Base-by-base conservation (phyloP, 2,797 vertebrate genomes). In the Leptatherina wallacei region DNA sequence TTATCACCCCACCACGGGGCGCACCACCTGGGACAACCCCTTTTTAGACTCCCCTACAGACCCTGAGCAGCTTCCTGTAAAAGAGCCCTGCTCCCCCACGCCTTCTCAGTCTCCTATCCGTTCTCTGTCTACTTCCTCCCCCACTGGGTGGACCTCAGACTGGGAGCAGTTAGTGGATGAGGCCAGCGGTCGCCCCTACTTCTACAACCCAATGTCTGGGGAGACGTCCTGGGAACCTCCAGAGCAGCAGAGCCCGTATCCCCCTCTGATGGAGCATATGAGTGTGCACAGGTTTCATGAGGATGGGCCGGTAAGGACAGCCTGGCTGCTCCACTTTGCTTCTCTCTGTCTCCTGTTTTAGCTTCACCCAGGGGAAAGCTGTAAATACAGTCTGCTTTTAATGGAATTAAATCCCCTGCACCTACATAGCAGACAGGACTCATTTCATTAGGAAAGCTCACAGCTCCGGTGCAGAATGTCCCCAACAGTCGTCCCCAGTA, bases 151-250 rank as follows among this genome's bases (percentile, higher is more conserved):
- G 89, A 55, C 65, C 30, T 86, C 94, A 0, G 93, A 95, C 75
- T 99, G 97, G 97, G 95, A 96, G 80, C 94, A 95, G 83, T 80
- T 96, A 73, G 77, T 96, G 93, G 97, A 98, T 68, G 94, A 96
- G 84, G 93, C 56, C 76, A 96, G 94, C 51, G 95, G 96, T 51
- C 93, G 91, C 35, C 93, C 94, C 30, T 98, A 97, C 86, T 98
- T 96, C 94, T 97, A 97, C 89, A 98, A 98, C 85, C 69, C 92
- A 0, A 91, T 95, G 78, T 97, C 97, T 1, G 96, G 96, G 59
- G 95, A 98, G 90, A 96, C 95, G 8, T 95, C 94, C 73, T 99
- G 98, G 98, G 96, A 99, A 59, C 96, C 93, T 7, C 96, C 96
- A 0, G 83, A 86, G 27, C 66, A 33, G 27, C 85, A 86, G 71